These are phyloP conservation scores for Ceryle rudis DNA, from an alignment of 2,797 vertebrate genomes.

Conservation along the genomic window DNA sequence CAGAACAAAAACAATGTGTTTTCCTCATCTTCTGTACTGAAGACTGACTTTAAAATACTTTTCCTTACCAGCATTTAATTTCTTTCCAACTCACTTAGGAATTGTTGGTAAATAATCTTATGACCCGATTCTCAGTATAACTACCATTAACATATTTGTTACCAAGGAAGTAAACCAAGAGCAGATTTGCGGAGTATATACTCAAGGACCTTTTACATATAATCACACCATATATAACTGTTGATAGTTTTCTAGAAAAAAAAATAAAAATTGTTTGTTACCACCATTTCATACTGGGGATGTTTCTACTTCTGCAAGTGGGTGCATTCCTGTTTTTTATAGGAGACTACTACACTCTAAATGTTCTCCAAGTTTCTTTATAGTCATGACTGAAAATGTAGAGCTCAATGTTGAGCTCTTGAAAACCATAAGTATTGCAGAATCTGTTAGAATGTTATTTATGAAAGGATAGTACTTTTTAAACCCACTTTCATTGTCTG, in stretches of 20 bases:
- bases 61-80: background rate
- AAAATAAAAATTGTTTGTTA: background rate
- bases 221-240: background rate
- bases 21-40: background rate
- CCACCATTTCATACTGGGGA: background rate
- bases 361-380: background rate
- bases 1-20: constrained; percentile 32
- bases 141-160: background rate
- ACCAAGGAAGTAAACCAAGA: background rate
- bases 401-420: background rate
- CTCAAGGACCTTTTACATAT: background rate
- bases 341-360: background rate
- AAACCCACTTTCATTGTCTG: background rate
- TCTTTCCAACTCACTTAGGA: background rate
- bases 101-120: background rate
- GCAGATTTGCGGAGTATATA: background rate
- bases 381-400: background rate
- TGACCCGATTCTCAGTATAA: background rate
- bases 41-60: background rate
- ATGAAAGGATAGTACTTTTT: background rate
- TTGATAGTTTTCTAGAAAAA: background rate
- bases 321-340: background rate
- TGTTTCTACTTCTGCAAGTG: background rate
- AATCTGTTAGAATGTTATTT: background rate
- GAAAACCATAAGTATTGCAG: background rate